These are phyloP conservation scores for Myanophis thanlyinensis DNA, from an alignment of 2,113 vertebrate species.

Conservation along the genomic window DNA sequence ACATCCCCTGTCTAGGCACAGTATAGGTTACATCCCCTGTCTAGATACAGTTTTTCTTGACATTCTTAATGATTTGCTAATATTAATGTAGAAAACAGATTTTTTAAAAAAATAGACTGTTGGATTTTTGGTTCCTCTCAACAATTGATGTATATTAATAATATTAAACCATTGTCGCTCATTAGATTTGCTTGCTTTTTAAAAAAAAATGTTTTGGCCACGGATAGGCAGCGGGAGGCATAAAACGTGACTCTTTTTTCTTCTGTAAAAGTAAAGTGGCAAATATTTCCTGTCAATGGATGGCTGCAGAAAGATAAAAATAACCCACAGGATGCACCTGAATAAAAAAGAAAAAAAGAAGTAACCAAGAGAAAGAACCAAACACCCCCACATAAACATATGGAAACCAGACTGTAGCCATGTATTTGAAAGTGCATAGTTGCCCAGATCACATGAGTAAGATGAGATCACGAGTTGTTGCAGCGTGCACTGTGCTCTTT, in stretches of 20 bases:
- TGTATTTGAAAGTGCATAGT: neutral
- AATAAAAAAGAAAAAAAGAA: slow-evolving; percentile 36
- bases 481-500: neutral
- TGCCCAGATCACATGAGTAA: neutral
- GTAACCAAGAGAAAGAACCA: neutral
- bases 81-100: neutral
- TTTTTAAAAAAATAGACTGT: neutral
- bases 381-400: neutral
- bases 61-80: neutral
- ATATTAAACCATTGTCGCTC: neutral
- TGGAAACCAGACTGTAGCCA: neutral
- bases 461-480: neutral
- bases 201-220: neutral
- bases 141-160: neutral
- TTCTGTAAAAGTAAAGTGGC: slow-evolving; percentile 45
- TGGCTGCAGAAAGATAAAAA: neutral
- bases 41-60: neutral
- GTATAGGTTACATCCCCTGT: neutral
- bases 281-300: neutral
- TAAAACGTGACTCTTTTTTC: neutral
- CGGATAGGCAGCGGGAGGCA: neutral
- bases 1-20: neutral
- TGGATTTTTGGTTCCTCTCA: neutral
- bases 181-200: neutral
- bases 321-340: slow-evolving; percentile 67